These are phyloP conservation scores for Rhimphoctona megacephalus DNA, from an alignment of 2,888 invertebrate species.

Conservation along the genomic window DNA sequence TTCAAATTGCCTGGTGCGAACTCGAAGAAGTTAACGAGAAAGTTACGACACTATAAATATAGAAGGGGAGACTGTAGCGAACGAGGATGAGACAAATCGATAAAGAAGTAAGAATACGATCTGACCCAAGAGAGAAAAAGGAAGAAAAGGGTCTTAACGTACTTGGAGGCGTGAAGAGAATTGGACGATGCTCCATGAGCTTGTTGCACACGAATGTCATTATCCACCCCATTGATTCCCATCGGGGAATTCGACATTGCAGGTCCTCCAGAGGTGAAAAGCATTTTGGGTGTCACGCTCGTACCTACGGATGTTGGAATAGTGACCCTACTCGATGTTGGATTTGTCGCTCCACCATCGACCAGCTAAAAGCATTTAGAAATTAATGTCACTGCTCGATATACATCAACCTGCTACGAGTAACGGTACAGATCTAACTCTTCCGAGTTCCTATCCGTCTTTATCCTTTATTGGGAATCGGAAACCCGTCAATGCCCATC, in stretches of 20 bases:
- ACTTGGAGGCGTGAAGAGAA: conserved; percentile 69
- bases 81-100: background rate
- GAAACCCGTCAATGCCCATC: background rate
- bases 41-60: conserved; percentile 44
- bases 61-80: conserved; percentile 4
- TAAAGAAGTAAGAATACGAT: conserved; percentile 43
- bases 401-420: conserved; percentile 1
- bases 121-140: conserved; percentile 57
- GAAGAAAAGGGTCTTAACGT: conserved; percentile 65
- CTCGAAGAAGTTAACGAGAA: conserved; percentile 6
- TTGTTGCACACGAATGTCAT: conserved; percentile 26
- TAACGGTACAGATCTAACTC: conserved; percentile 23
- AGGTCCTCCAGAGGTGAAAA: conserved; percentile 56
- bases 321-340: conserved; percentile 51
- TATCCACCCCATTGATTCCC: conserved; percentile 42
- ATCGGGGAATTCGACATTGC: conserved; percentile 48
- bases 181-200: conserved; percentile 41
- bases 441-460: background rate
- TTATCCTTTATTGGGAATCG: background rate
- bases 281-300: conserved; percentile 60
- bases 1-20: conserved; percentile 6
- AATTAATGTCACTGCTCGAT: conserved; percentile 46
- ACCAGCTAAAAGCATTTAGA: conserved; percentile 64
- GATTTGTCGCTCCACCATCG: conserved; percentile 55
- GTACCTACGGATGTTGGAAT: conserved; percentile 61